Evolutionary conservation across 1,140 invertebrate species (phyloP).

Genomic region (Oedothorax gibbosus): DNA sequence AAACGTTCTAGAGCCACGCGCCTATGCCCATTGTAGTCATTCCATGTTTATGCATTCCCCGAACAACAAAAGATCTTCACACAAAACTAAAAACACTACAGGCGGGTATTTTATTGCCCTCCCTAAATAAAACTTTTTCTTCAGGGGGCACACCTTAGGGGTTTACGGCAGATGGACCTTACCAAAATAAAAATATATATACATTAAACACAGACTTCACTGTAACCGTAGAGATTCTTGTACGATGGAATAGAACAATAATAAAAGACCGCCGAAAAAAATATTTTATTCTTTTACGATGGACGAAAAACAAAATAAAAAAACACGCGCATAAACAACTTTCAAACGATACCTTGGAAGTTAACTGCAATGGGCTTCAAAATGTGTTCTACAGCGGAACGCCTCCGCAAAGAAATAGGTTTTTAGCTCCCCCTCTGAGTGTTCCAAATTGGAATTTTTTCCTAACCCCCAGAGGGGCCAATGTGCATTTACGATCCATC

Average conservation of each 20-base stretch:
- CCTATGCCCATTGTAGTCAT: not conserved
- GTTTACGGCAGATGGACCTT: no score
- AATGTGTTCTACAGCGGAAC: conserved; percentile 27
- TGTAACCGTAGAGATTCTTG: no score
- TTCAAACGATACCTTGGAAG: not conserved
- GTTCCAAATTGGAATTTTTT: conserved; percentile 57
- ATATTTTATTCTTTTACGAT: no score
- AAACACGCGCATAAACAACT: not conserved
- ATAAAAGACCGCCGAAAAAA: no score
- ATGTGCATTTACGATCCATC: conserved; percentile 35
- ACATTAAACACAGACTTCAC: no score
- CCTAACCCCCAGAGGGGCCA: not conserved
- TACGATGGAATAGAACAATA: no score
- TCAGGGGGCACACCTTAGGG: not conserved
- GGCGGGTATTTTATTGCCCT: conserved; percentile 4
- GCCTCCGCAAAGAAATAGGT: conserved; percentile 19
- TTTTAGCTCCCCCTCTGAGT: conserved; percentile 40
- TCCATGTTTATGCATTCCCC: conserved; percentile 13
- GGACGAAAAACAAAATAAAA: no score
- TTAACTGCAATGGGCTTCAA: conserved; percentile 15
- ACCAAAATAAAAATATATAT: no score
- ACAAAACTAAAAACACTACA: conserved; percentile 2
- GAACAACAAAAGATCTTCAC: not conserved
- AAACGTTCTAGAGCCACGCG: not conserved
- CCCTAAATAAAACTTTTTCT: not conserved